Evolutionary conservation across 1,140 invertebrate species (phyloP).

Genomic region (Chironomus striatipennis): DNA sequence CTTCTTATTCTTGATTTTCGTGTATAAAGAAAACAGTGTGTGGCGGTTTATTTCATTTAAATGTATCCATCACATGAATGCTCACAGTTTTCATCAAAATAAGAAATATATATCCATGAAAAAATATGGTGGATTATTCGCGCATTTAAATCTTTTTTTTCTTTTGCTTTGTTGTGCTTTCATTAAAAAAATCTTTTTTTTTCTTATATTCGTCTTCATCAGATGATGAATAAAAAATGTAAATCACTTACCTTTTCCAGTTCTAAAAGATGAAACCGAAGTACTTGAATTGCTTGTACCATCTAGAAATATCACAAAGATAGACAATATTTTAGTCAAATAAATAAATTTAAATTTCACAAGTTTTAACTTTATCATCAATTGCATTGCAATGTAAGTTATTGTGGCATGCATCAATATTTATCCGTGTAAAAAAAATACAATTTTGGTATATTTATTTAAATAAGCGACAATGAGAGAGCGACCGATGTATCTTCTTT

Average conservation of each 20-base stretch:
- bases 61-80: conserved; percentile 4
- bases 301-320: conserved; percentile 76
- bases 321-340: conserved; percentile 28
- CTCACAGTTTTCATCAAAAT: conserved; percentile 12
- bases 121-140: conserved; percentile 22
- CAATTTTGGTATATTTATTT: background rate
- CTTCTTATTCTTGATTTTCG: background rate
- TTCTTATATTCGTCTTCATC: too few relatives aligned
- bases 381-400: too few relatives aligned
- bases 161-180: background rate
- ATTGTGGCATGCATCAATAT: background rate
- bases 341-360: background rate
- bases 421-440: background rate
- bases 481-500: background rate
- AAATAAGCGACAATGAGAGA: background rate
- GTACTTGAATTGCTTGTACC: conserved; percentile 99
- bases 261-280: conserved; percentile 99
- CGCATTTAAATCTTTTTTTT: conserved; percentile 21
- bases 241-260: conserved; percentile 95
- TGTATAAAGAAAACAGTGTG: background rate
- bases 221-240: background rate
- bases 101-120: background rate
- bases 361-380: background rate
- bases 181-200: too few relatives aligned
- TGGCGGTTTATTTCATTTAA: conserved; percentile 8